phyloP scores from a whole-genome alignment of 2,888 invertebrate species.

The Hymenopus coronatus region DNA sequence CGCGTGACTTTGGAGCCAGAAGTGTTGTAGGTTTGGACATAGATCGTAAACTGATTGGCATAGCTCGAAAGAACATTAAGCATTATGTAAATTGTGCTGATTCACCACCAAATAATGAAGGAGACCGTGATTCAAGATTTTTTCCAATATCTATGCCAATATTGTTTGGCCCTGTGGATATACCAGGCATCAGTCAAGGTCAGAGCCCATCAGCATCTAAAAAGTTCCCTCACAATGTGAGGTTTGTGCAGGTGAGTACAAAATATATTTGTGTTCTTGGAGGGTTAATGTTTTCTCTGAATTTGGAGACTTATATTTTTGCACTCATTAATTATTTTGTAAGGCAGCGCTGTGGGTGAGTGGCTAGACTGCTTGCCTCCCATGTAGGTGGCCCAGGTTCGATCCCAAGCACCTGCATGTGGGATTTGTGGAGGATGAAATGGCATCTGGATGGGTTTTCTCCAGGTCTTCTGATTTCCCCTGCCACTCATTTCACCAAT shows the following conservation, averaged over 20 bases:
- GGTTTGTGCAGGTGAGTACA: slow-evolving; percentile 74
- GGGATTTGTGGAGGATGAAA: no score
- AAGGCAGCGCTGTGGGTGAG: no score
- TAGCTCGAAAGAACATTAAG: slow-evolving; percentile 70
- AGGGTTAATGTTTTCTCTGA: no score
- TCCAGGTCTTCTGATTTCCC: no score
- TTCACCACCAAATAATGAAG: slow-evolving; percentile 44
- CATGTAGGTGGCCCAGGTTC: no score
- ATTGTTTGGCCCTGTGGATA: slow-evolving; percentile 76
- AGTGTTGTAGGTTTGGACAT: slow-evolving; percentile 93
- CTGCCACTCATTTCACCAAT: no score
- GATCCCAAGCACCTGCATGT: no score
- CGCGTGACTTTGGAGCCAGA: slow-evolving; percentile 78
- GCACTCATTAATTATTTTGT: no score
- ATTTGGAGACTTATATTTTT: no score
- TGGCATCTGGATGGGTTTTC: no score
- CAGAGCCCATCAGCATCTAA: slow-evolving; percentile 44
- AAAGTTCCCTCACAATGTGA: slow-evolving; percentile 85
- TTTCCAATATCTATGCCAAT: slow-evolving; percentile 89
- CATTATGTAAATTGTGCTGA: slow-evolving; percentile 59
- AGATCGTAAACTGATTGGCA: slow-evolving; percentile 78
- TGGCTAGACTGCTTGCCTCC: no score
- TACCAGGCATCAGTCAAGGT: slow-evolving; percentile 48
- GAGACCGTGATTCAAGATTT: slow-evolving; percentile 45
- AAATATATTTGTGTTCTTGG: background rate